Conservation (phyloP, 2,113 vertebrate genomes). For the Nyctereutes procyonoides region DNA sequence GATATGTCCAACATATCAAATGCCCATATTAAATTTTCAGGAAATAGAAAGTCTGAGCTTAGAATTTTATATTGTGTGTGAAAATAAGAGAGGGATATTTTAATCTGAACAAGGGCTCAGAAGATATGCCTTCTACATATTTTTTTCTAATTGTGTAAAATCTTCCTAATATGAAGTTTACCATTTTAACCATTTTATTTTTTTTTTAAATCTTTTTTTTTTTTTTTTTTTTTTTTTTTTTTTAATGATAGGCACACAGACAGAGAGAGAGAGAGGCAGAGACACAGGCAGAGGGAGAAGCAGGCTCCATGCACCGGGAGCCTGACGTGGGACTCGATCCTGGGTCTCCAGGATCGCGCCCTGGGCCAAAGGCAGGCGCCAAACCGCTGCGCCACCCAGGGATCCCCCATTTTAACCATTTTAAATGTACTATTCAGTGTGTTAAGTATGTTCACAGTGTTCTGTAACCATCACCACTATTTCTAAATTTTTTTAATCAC, state of each 20-base stretch:
- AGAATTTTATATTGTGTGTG: not conserved
- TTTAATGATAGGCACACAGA: too few species aligned
- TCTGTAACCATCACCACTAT: not conserved
- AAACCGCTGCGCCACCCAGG: too few species aligned
- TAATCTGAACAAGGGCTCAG: not conserved
- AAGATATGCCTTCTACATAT: not conserved
- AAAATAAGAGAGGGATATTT: conserved; percentile 32
- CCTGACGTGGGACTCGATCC: too few species aligned
- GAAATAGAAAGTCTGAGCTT: conserved; percentile 34
- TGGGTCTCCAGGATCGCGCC: too few species aligned
- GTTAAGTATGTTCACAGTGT: not conserved
- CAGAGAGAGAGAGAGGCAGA: too few species aligned
- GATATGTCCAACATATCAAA: not conserved
- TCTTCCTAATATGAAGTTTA: not conserved
- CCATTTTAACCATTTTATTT: conserved; percentile 24
- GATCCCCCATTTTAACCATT: conserved; percentile 17
- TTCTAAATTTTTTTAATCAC: conserved; percentile 6
- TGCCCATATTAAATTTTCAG: conserved; percentile 24
- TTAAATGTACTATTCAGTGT: not conserved
- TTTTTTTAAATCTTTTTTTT: too few species aligned
- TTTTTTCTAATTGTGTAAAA: not conserved
- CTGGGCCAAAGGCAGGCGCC: too few species aligned
- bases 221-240: too few species aligned
- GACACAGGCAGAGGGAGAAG: too few species aligned
- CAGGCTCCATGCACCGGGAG: too few species aligned